Evolutionary conservation across 2,888 invertebrate species (phyloP), one percentile per base, ranked within the genome.

Genomic region (Abrostola triplasia): DNA sequence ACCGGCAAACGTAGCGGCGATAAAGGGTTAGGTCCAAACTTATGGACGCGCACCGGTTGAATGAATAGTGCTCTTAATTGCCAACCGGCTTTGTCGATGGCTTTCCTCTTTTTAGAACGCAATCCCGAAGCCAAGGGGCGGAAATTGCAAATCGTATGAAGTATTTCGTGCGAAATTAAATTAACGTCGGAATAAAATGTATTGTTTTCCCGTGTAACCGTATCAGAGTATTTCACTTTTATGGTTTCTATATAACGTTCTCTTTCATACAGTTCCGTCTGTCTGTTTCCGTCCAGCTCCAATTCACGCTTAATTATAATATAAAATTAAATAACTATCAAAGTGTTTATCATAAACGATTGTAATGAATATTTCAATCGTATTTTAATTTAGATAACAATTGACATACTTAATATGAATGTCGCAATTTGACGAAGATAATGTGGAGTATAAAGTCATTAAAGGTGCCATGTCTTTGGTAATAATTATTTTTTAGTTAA

Each of bases 41-140:
- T 74, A 81, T 76, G 79, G 79, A 52, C 66, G 76, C 63, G 76
- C 73, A 71, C 79, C 68, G 81, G 70, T 69, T 76, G 81, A 79
- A 80, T 80, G 78, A 80, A 78, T 76, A 73, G 77, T 72, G 70
- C 76, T 74, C 76, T 84, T 83, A 84, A 84, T 84, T 84, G 80
- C 83, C 69, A 72, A 59, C 71, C 68, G 72, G 80, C 76, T 79
- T 82, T 77, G 74, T 78, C 70, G 63, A 77, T 81, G 68, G 77
- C 70, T 71, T 69, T 77, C 73, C 76, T 80, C 72, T 81, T 81
- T 83, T 83, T 77, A 77, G 73, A 71, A 54, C 57, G 65, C 70
- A 70, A 71, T 76, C 59, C 49, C 62, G 44, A 68, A 68, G 53
- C 64, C 61, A 72, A 80, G 76, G 70, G 70, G 71, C 73, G 77